Base-by-base conservation (phyloP, 2,797 vertebrate species). In the Pampus argenteus region DNA sequence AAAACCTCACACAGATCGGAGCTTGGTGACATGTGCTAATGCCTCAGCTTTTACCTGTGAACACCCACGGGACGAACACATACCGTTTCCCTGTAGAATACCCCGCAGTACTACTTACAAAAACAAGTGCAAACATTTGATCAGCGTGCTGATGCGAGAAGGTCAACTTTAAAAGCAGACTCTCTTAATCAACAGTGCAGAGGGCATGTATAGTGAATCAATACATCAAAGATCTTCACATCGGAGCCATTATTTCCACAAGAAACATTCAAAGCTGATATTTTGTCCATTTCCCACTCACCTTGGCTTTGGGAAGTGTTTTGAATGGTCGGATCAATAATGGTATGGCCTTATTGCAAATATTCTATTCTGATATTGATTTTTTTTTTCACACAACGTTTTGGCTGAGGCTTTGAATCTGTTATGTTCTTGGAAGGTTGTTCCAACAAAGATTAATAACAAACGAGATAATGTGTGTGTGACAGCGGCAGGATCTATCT, bases 351-450 rank as follows among this genome's bases (percentile, higher is more conserved):
- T 69, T 82, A 9, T 85, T 65, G 63, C 59, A 79, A 84, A 88
- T 81, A 78, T 72, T 78, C 68, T 81, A 78, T 72, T 78, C 68
- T 9, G 22, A 3, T 65, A 84, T 83, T 55, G 74, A 86, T 86
- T 86, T 63, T 64, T 50, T 13, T 6, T 23, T 18, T 18, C 15
- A 10, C 3, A 0, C 48, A 61, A 40, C 28, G 14, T 67, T 85
- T 77, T 59, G 76, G 56, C 65, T 2, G 29, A 29, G 22, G 4
- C 47, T 71, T 74, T 66, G 47, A 60, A 70, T 72, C 45, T 17
- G 29, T 70, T 59, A 29, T 40, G 49, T 51, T 72, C 40, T 52
- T 54, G 36, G 23, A 59, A 34, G 42, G 59, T 29, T 54, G 29
- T 36, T 69, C 50, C 45, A 60, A 61, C 15, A 18, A 68, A 78